These are phyloP conservation scores for Bubo bubo DNA, from an alignment of 2,113 vertebrate species.

Conservation along the genomic window DNA sequence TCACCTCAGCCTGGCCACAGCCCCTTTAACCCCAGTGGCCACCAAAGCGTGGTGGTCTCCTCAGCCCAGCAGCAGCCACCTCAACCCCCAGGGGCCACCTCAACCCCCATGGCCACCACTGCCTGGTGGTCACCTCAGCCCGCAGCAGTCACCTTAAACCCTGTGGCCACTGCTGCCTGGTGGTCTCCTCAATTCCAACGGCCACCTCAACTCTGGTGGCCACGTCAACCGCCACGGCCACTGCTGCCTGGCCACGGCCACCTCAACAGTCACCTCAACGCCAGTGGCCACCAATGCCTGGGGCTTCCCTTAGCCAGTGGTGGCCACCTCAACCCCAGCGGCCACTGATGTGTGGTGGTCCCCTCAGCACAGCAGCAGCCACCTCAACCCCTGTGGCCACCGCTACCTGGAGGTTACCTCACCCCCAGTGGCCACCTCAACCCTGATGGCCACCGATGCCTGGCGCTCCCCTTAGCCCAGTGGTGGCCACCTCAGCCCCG, in stretches of 20 bases:
- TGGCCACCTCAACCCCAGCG: not conserved
- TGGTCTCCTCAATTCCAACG: not conserved
- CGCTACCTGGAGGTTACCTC: no score
- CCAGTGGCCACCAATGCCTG: not conserved
- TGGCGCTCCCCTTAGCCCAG: no score
- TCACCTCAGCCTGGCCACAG: not conserved
- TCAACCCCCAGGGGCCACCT: no score
- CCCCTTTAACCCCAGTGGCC: no score
- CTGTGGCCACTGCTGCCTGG: not conserved
- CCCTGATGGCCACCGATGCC: no score
- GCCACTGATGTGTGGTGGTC: no score
- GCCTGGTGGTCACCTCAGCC: not conserved
- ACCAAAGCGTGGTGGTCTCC: not conserved
- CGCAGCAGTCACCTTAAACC: not conserved
- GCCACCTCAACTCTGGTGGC: not conserved
- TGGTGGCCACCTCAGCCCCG: no score
- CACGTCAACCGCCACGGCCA: no score
- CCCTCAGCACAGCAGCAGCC: no score
- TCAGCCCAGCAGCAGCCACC: not conserved
- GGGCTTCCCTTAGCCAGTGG: rapidly evolving
- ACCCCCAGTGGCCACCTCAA: no score
- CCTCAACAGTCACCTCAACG: not conserved
- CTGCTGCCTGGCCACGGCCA: no score
- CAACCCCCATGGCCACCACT: not conserved
- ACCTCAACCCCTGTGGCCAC: no score